Evolutionary conservation across 2,888 invertebrate genomes (phyloP), one percentile per base, ranked within the genome.

Genomic region (Julus scandinavius): DNA sequence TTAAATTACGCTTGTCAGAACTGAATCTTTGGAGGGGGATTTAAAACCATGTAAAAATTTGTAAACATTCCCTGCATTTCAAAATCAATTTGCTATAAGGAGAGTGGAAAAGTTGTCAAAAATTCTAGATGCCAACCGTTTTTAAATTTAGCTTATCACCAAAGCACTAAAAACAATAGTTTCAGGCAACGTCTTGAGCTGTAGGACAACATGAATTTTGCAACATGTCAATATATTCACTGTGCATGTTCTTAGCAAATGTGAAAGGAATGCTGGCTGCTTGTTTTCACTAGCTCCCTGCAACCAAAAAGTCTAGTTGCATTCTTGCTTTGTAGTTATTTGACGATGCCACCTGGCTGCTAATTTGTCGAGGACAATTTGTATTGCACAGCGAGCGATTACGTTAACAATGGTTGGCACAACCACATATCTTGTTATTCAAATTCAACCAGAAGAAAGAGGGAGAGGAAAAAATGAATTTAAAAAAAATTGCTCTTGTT

Each of bases 11-110:
- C 29, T 29, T 72, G 63, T 63, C 63, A 63, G 63, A 2, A n/a
- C 11, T 13, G 13, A 54, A 13, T 63, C n/a, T 63, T n/a, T 13
- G n/a, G 5, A 20, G 0, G n/a, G 72, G 2, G 29, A 72, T 11
- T 29, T 29, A 20, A 72, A n/a, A 72, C 72, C 72, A 9, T 29
- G 72, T 29, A 7, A 72, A 7, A 17, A 45, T 29, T 72, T 20
- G 72, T 72, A 72, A 72, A 72, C 72, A 72, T 72, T 11, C 54
- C 72, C n/a, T 63, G 63, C 63, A 63, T 63, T 63, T 29, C 29
- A 20, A 29, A 72, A 72, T n/a, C 20, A 72, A 72, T 72, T 29
- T 20, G 72, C 72, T 29, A 72, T 29, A 72, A 20, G 29, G 72
- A 29, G 7, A 20, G 29, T 17, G 63, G n/a, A 29, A 72, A 29